Percentiles rank a stretch among this genome's conserved stretches.
These are phyloP conservation scores for Heteromormyrus szaboi DNA, from an alignment of 2,797 vertebrate genomes.

Conservation along the genomic window DNA sequence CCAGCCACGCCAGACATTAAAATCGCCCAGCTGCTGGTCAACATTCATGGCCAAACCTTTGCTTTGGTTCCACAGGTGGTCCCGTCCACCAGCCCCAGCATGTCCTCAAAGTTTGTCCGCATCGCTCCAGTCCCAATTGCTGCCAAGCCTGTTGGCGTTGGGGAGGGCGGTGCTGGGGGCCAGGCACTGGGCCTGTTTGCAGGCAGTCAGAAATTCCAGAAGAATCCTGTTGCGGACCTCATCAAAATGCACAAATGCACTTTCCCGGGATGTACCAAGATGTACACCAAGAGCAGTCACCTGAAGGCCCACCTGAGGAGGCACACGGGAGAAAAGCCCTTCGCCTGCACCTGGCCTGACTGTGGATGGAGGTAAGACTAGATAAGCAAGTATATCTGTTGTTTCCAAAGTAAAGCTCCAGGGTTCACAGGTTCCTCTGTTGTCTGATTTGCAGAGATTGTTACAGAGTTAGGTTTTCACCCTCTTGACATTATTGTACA, in stretches of 20 bases:
- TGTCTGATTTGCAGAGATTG: background rate
- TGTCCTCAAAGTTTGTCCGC: conserved; percentile 83
- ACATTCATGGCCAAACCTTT: conserved; percentile 92
- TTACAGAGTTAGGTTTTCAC: background rate
- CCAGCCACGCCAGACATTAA: conserved; percentile 73
- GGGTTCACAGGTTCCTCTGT: background rate
- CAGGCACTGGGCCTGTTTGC: conserved; percentile 64
- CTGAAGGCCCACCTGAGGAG: conserved; percentile 92
- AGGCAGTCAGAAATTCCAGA: conserved; percentile 85
- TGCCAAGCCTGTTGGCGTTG: conserved; percentile 78
- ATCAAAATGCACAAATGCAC: conserved; percentile 98
- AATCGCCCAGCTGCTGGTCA: conserved; percentile 85
- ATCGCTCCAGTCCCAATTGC: conserved; percentile 91
- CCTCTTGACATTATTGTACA: background rate
- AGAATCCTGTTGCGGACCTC: conserved; percentile 86
- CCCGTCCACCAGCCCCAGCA: conserved; percentile 69
- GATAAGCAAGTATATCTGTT: background rate
- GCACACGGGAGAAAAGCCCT: conserved; percentile 95
- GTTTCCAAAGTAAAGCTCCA: background rate
- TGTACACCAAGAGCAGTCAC: conserved; percentile 98
- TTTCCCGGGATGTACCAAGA: conserved; percentile 90
- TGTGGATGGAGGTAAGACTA: conserved; percentile 16
- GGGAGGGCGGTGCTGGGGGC: conserved; percentile 56
- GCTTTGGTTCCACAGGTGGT: conserved; percentile 84
- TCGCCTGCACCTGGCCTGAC: conserved; percentile 88